Conservation (phyloP, 2,888 invertebrate genomes). For the Habrosyne pyritoides region DNA sequence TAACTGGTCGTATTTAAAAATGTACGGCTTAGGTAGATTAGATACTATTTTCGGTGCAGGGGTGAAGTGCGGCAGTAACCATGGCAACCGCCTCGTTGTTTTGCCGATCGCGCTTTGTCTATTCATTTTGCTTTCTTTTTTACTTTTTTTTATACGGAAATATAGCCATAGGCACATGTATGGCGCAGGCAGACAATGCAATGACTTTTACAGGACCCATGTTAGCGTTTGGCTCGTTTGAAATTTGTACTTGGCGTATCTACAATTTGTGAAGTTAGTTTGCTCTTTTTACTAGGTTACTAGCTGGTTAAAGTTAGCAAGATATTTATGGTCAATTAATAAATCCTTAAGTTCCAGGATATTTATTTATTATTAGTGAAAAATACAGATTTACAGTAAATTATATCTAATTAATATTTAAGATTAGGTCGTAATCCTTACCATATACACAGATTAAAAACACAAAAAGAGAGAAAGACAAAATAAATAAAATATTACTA, state of each 20-base stretch:
- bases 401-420: too few species aligned
- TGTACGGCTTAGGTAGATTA: conserved; percentile 30
- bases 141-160: conserved; percentile 61
- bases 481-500: too few species aligned
- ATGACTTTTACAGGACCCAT: conserved; percentile 49
- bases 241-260: neutral
- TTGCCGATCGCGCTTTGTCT: conserved; percentile 71
- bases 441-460: too few species aligned
- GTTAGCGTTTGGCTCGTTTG: conserved; percentile 32
- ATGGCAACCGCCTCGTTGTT: conserved; percentile 74
- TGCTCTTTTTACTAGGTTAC: too few species aligned
- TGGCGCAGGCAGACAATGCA: conserved; percentile 39
- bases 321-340: too few species aligned
- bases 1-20: conserved; percentile 10
- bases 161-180: conserved; percentile 48
- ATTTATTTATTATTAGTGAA: too few species aligned
- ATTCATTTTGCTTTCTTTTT: conserved; percentile 57
- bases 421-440: too few species aligned
- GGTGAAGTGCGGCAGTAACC: conserved; percentile 67
- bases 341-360: too few species aligned
- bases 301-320: too few species aligned
- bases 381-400: too few species aligned
- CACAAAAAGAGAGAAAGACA: too few species aligned
- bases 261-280: too few species aligned
- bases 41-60: conserved; percentile 51